phyloP scores from a whole-genome alignment of 2,888 invertebrate genomes.

The Alviniconcha strummeri region DNA sequence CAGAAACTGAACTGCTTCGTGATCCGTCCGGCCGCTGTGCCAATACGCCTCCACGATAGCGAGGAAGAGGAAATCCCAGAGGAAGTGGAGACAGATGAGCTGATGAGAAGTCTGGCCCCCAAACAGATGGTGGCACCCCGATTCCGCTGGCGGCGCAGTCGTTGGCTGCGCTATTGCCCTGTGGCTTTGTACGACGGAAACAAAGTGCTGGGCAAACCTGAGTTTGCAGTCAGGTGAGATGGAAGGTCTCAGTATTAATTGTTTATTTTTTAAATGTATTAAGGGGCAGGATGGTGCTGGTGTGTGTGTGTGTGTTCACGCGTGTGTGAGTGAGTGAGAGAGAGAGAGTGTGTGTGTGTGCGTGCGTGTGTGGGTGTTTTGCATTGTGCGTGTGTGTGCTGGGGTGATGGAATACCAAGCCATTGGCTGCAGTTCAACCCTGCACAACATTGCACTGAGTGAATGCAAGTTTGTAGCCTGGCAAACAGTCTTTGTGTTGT shows the following conservation, averaged over 20 bases:
- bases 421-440: too few species aligned
- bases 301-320: background rate
- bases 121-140: slow-evolving; percentile 69
- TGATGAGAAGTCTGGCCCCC: slow-evolving; percentile 65
- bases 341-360: background rate
- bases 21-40: slow-evolving; percentile 68
- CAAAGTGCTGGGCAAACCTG: slow-evolving; percentile 69
- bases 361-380: background rate
- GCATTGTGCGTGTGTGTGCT: background rate
- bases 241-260: background rate
- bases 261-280: background rate
- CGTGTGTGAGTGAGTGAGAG: background rate
- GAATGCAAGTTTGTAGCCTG: too few species aligned
- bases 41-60: slow-evolving; percentile 65
- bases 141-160: slow-evolving; percentile 70
- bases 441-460: too few species aligned
- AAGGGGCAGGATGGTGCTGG: background rate
- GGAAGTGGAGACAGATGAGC: slow-evolving; percentile 71
- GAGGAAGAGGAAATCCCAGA: slow-evolving; percentile 71
- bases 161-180: slow-evolving; percentile 71
- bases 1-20: slow-evolving; percentile 68
- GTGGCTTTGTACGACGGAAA: slow-evolving; percentile 72
- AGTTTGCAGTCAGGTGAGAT: slow-evolving; percentile 70
- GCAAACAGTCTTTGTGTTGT: too few species aligned
- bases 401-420: background rate